Evolutionary conservation across 2,113 vertebrate species (phyloP), one percentile per base, ranked within the genome.

Genomic region (Ameiurus melas): DNA sequence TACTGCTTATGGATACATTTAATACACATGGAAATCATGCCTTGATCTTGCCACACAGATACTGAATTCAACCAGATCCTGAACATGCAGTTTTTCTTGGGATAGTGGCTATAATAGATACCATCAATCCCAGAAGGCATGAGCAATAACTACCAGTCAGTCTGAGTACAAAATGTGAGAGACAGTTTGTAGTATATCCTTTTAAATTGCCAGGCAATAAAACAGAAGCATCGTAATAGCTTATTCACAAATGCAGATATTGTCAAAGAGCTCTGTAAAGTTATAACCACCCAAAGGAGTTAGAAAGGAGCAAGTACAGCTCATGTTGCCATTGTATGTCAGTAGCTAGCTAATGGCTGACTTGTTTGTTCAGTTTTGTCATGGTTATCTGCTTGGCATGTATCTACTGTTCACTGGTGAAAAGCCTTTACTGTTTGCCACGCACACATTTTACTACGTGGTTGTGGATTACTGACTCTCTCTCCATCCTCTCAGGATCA

Each of bases 401-500:
- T 36, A 60, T 36, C 79, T 81, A 8, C 36, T 81, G 17, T 36
- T 57, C n/a, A 80, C 22, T 55, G n/a, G 8, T 80, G 36, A n/a
- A 78, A 78, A 53, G 19, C 22, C 47, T 79, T 79, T n/a, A 17
- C 14, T 57, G 51, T 80, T 22, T 80, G 51, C 53, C 53, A 55
- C n/a, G 30, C 16, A n/a, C 1, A 30, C 51, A 57, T 80, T 79
- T 55, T 79, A 55, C 51, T 30, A 43, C 17, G 7, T 30, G 77
- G 3, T 22, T 57, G 19, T 82, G 79, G 30, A 83, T 80, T 39
- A 53, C 4, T 51, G 25, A 14, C 84, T 90, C 51, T n/a, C 55
- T 55, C 51, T 90, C 20, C 30, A 86, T n/a, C 64, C 64, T 3
- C 83, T 3, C 93, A 99, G 98, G 98, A 99, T 93, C 97, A 98